These are phyloP conservation scores for Parauchenoglanis ngamensis DNA, from an alignment of 2,797 vertebrate species.

Conservation along the genomic window DNA sequence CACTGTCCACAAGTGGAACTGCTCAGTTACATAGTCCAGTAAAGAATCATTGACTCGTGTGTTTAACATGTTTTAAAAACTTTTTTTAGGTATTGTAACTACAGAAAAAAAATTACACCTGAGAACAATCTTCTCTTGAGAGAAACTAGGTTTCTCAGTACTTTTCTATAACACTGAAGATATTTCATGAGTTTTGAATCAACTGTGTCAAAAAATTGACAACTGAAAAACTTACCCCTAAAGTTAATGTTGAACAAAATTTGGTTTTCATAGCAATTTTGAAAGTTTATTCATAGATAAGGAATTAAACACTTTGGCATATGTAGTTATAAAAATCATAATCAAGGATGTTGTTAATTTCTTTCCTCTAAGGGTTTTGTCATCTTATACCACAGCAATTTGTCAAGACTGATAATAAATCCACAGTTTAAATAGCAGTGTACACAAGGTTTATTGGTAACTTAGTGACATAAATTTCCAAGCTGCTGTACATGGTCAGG, in stretches of 20 bases:
- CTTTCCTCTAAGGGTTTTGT: background rate
- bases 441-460: slow-evolving; percentile 46
- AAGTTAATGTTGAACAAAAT: background rate
- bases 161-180: background rate
- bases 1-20: background rate
- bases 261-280: background rate
- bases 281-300: background rate
- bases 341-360: background rate
- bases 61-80: background rate
- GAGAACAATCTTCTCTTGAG: background rate
- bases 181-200: background rate
- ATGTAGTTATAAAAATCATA: background rate
- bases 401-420: background rate
- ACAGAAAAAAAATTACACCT: background rate
- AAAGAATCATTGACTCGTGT: background rate
- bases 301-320: background rate
- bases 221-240: background rate
- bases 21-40: background rate
- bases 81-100: background rate
- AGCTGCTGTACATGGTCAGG: slow-evolving; percentile 46
- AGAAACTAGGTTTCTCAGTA: background rate
- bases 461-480: slow-evolving; percentile 8
- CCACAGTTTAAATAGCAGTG: too few species aligned
- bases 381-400: background rate
- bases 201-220: background rate